A percentile compares a stretch with the other conserved stretches of the same genome.
phyloP scores from a whole-genome alignment of 2,888 invertebrate species.

The Dicyrtoma fusca region DNA sequence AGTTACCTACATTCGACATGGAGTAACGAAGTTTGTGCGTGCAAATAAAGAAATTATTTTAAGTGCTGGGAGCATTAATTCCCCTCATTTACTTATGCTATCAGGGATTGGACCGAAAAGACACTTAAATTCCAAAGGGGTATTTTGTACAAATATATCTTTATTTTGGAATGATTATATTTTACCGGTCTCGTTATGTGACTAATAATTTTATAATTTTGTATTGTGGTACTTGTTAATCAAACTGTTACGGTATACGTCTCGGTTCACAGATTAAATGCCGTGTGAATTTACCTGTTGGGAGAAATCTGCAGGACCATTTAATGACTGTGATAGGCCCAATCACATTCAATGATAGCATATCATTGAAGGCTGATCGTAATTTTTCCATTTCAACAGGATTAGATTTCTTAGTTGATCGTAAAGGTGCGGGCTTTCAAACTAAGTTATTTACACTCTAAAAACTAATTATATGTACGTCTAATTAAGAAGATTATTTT shows the following conservation, averaged over 20 bases:
- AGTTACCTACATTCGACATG: slow-evolving; percentile 15
- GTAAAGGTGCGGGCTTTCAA: too few species aligned
- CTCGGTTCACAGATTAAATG: slow-evolving; percentile 9
- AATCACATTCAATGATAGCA: not conserved
- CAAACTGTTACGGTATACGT: too few species aligned
- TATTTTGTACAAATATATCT: not conserved
- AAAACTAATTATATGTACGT: too few species aligned
- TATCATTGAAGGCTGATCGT: slow-evolving; percentile 15
- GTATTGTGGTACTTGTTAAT: not conserved
- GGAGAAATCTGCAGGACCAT: slow-evolving; percentile 28
- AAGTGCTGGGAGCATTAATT: slow-evolving; percentile 14
- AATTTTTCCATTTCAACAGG: slow-evolving; percentile 8
- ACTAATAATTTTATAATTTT: not conserved
- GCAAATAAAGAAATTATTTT: slow-evolving; percentile 19
- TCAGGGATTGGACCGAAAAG: slow-evolving; percentile 21
- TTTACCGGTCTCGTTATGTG: not conserved
- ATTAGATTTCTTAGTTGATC: slow-evolving; percentile 6
- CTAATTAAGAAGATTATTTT: too few species aligned
- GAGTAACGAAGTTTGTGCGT: slow-evolving; percentile 17
- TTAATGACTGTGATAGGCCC: slow-evolving; percentile 24
- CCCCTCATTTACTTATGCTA: slow-evolving; percentile 19
- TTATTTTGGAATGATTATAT: not conserved
- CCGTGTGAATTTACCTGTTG: slow-evolving; percentile 23
- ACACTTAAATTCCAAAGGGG: slow-evolving; percentile 23
- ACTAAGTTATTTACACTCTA: too few species aligned